Conservation (phyloP, 2,797 vertebrate genomes). For the Chelon auratus region DNA sequence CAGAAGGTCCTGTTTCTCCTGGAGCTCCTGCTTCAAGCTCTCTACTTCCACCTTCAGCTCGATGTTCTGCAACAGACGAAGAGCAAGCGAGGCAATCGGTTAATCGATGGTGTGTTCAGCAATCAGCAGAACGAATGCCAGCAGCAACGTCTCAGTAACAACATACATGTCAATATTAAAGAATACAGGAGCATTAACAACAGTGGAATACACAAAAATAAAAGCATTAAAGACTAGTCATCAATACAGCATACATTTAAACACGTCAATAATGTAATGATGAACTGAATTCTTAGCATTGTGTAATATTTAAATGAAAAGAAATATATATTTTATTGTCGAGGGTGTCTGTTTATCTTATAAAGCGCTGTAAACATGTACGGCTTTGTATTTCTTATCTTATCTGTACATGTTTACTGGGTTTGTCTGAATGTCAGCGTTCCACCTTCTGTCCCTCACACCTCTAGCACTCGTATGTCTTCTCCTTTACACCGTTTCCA, state of each 20-base stretch:
- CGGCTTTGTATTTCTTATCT: too few species aligned
- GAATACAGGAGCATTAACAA: not conserved
- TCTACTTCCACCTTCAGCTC: conserved; percentile 98
- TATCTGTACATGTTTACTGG: not conserved
- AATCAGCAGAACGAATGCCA: not conserved
- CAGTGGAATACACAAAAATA: not conserved
- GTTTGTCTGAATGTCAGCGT: not conserved
- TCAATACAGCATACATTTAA: not conserved
- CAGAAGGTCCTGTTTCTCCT: conserved; percentile 92
- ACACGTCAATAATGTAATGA: not conserved
- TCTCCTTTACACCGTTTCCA: conserved; percentile 12
- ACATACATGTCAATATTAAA: not conserved
- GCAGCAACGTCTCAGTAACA: not conserved
- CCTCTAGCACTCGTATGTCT: not conserved
- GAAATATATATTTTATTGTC: too few species aligned
- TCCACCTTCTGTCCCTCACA: not conserved
- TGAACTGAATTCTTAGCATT: too few species aligned
- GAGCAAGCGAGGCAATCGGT: not conserved
- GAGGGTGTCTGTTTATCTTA: too few species aligned
- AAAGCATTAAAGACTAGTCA: not conserved
- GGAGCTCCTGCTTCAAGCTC: conserved; percentile 96
- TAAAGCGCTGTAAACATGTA: too few species aligned
- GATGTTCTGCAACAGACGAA: conserved; percentile 90
- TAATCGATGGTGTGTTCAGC: not conserved
- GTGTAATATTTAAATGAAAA: too few species aligned